A percentile compares a stretch with the other conserved stretches of the same genome.
Conservation (phyloP, 2,888 invertebrate genomes). For the Phalangium opilio region DNA sequence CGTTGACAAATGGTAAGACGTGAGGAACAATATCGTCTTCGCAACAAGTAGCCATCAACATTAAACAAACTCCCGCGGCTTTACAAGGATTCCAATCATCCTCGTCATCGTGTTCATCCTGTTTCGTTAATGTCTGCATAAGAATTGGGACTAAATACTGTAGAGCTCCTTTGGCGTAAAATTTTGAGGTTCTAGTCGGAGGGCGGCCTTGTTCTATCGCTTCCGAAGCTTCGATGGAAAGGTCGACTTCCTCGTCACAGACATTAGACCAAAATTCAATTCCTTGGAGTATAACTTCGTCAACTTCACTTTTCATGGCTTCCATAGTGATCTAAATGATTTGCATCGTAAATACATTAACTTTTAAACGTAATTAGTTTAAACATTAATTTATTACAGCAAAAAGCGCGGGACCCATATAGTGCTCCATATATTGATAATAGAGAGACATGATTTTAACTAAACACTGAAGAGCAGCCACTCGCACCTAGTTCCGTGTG, state of each 20-base stretch:
- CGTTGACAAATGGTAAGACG: constrained; percentile 88
- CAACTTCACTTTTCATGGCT: constrained; percentile 93
- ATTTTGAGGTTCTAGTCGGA: constrained; percentile 79
- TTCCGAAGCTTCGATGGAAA: constrained; percentile 83
- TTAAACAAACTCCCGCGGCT: constrained; percentile 95
- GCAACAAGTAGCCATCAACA: constrained; percentile 92
- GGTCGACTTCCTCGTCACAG: constrained; percentile 95
- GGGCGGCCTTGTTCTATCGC: constrained; percentile 79
- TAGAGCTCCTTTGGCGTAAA: constrained; percentile 96
- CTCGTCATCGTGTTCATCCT: constrained; percentile 90
- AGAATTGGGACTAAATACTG: constrained; percentile 87
- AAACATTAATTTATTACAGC: constrained; percentile 40
- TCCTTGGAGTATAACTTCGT: constrained; percentile 92
- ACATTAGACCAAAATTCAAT: constrained; percentile 99
- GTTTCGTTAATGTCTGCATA: constrained; percentile 77
- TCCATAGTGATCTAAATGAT: constrained; percentile 67
- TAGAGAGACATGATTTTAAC: constrained; percentile 96
- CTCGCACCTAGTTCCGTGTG: constrained; percentile 58
- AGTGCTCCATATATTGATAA: constrained; percentile 97
- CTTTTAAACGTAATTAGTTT: background rate
- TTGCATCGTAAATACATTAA: constrained; percentile 3
- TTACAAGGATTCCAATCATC: constrained; percentile 99
- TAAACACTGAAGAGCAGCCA: constrained; percentile 93
- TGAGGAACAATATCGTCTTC: constrained; percentile 92
- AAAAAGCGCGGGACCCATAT: constrained; percentile 95